Base-by-base conservation (phyloP, 2,888 invertebrate genomes). In the Clostera curtula region DNA sequence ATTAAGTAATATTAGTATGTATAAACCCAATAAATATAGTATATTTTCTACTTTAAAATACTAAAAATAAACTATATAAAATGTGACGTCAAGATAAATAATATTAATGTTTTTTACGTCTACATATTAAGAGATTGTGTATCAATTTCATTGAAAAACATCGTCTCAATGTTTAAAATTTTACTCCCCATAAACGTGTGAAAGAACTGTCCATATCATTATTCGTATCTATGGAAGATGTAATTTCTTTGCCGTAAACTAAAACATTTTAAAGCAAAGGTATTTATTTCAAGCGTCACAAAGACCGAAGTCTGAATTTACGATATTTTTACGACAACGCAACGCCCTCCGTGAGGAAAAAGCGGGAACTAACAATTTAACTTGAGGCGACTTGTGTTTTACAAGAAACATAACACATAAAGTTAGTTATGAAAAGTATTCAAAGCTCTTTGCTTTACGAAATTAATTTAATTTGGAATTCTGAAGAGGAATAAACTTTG, bases 311-410 rank as follows among this genome's bases (percentile, higher is more conserved):
- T 43, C 49, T 57, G 39, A 23, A 34, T 56, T 58, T 47, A 58
- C 46, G 58, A 43, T 36, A 19, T 43, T 52, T 58, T 58, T 58
- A 57, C 38, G 44, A 47, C 30, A 33, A 27, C 27, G 20, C 25
- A 27, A 38, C 33, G 31, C 33, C 44, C 36, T 28, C 24, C 36
- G 9, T 27, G 31, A 23, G 29, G 43, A 46, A 43, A 50, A 40
- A 37, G 35, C 35, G 17, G 25, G 30, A 40, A 25, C 17, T 23
- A 12, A 17, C 3, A 13, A 8, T 23, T 34, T 25, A 34, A 27
- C 14, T 13, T 26, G 25, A 11, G 25, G 18, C 21, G 10, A 14
- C 9, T 10, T 8, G 8, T 23, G 23, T 10, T 15, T 10, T 10
- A 15, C 15, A 15, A 23, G 14, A 7, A 20, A 23, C 23, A 23